Evolutionary conservation across 1,140 invertebrate species (phyloP).

Genomic region (Drosophila leontia): DNA sequence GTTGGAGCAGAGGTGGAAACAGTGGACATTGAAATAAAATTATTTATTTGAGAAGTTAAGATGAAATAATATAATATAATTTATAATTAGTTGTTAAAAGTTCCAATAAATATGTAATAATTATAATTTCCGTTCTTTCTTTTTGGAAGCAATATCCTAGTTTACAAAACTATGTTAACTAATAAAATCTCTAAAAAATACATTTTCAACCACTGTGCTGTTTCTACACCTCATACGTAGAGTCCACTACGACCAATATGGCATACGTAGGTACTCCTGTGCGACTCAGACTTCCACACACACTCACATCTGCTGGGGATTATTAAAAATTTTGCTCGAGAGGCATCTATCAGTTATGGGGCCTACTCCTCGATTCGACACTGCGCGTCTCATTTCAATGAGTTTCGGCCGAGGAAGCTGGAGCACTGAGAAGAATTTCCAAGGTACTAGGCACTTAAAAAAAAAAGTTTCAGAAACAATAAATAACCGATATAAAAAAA

Average conservation of each 20-base stretch:
- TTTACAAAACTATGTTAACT: background rate
- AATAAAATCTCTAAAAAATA: background rate
- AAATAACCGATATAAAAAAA: too few relatives aligned
- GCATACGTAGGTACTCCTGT: slow-evolving; percentile 11
- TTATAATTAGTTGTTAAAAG: background rate
- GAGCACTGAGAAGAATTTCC: slow-evolving; percentile 6
- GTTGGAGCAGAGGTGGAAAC: background rate
- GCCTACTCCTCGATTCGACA: slow-evolving; percentile 45
- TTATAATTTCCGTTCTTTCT: too few relatives aligned
- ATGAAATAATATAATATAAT: background rate
- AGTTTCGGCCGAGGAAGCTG: slow-evolving; percentile 39
- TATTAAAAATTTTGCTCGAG: slow-evolving; percentile 76
- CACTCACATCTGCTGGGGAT: slow-evolving; percentile 46
- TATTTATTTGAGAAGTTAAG: background rate
- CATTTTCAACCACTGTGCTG: background rate
- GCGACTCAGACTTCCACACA: background rate
- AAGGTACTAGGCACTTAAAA: background rate
- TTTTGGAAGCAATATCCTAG: background rate
- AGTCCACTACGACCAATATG: slow-evolving; percentile 3
- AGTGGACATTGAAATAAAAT: background rate
- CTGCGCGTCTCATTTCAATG: slow-evolving; percentile 75
- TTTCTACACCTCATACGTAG: background rate
- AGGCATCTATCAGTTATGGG: slow-evolving; percentile 77
- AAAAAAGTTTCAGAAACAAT: background rate
- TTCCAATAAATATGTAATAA: too few relatives aligned